These are phyloP conservation scores for Diprion similis DNA, from an alignment of 1,140 invertebrate genomes.

Conservation along the genomic window DNA sequence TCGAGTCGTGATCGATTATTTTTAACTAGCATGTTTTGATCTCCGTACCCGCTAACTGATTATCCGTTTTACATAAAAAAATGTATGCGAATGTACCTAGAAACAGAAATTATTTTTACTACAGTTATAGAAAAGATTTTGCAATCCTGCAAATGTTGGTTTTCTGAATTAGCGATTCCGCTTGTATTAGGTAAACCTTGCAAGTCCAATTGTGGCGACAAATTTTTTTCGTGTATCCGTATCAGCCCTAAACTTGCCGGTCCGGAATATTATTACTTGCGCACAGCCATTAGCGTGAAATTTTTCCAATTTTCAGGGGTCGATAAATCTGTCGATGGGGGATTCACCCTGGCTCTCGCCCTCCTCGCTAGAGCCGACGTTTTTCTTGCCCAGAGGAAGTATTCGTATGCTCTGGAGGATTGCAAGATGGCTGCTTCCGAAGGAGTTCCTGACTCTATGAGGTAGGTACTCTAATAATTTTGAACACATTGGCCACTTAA, in stretches of 20 bases:
- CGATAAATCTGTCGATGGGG: slow-evolving; percentile 64
- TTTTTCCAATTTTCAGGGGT: slow-evolving; percentile 46
- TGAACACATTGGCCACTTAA: background rate
- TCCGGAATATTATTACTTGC: slow-evolving; percentile 6
- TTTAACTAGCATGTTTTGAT: no score
- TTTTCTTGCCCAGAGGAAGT: slow-evolving; percentile 62
- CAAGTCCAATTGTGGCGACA: no score
- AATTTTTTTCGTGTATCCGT: no score
- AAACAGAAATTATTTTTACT: no score
- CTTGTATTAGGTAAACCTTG: no score
- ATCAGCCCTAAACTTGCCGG: slow-evolving; percentile 9
- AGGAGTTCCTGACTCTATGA: slow-evolving; percentile 54
- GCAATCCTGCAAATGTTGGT: no score
- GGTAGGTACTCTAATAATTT: background rate
- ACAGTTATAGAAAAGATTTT: no score
- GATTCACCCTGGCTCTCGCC: slow-evolving; percentile 67
- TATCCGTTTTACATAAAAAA: no score
- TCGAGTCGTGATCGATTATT: no score
- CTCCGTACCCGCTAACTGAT: no score
- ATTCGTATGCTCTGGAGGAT: slow-evolving; percentile 66
- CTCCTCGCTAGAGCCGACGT: slow-evolving; percentile 66
- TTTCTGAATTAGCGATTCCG: no score
- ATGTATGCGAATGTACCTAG: no score
- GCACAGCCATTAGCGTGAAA: background rate
- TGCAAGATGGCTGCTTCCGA: slow-evolving; percentile 68